A percentile compares a stretch with the other conserved stretches of the same genome.
These are phyloP conservation scores for Cataglyphis altisquamis DNA, from an alignment of 2,888 invertebrate species.

Conservation along the genomic window DNA sequence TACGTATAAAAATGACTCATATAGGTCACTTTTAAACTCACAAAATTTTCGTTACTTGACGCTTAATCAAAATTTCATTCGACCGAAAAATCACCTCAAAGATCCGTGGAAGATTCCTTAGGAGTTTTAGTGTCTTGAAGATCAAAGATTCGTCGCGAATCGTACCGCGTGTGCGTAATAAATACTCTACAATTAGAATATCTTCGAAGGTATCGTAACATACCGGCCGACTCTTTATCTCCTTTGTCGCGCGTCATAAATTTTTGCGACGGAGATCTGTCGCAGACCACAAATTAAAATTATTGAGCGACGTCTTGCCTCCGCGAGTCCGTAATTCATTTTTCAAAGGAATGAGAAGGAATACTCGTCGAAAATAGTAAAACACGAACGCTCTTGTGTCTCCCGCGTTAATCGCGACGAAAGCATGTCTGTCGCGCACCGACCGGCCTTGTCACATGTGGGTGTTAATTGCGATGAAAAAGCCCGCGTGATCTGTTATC, in stretches of 20 bases:
- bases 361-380: constrained; percentile 55
- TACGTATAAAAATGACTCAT: background rate
- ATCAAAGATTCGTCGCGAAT: constrained; percentile 60
- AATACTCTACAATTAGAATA: constrained; percentile 81
- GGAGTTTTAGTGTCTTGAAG: constrained; percentile 53
- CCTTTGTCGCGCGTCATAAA: constrained; percentile 54
- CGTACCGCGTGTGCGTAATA: constrained; percentile 60
- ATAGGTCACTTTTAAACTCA: background rate
- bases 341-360: constrained; percentile 78
- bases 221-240: constrained; percentile 14
- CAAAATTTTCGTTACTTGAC: background rate
- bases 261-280: constrained; percentile 58
- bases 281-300: constrained; percentile 74
- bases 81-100: constrained; percentile 24
- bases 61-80: constrained; percentile 43
- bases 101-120: constrained; percentile 33
- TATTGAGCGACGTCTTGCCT: constrained; percentile 57
- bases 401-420: constrained; percentile 60
- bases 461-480: constrained; percentile 54
- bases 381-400: constrained; percentile 20
- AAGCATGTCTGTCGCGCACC: constrained; percentile 31
- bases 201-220: constrained; percentile 63
- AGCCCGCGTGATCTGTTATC: constrained; percentile 42
- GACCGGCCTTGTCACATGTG: constrained; percentile 27
- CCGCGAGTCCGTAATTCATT: constrained; percentile 78